Evolutionary conservation across 1,140 invertebrate genomes (phyloP).

Genomic region (Stenopsyche tienmushanensis): DNA sequence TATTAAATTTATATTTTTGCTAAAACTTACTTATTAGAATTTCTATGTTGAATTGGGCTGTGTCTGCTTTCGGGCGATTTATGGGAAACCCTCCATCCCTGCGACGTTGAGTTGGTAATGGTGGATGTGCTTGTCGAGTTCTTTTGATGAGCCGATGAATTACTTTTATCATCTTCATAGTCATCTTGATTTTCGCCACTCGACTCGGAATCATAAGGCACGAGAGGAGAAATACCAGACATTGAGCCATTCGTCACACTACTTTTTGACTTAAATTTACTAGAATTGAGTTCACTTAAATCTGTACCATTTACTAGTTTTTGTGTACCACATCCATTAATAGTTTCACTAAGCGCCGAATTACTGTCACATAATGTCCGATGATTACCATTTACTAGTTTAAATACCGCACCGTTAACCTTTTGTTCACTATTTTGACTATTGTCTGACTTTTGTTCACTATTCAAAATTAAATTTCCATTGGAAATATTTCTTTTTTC

Average conservation of each 20-base stretch:
- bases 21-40: too few species aligned
- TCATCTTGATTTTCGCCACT: constrained; percentile 41
- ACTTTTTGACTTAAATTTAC: constrained; percentile 10
- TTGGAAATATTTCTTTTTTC: too few species aligned
- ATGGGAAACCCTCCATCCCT: constrained; percentile 56
- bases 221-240: constrained; percentile 31
- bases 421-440: constrained; percentile 10
- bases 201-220: constrained; percentile 53
- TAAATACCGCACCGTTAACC: neutral
- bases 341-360: neutral
- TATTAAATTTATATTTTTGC: too few species aligned
- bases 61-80: constrained; percentile 49
- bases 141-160: constrained; percentile 29
- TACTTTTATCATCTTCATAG: constrained; percentile 44
- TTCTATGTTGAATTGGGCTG: too few species aligned
- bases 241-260: constrained; percentile 8
- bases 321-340: neutral
- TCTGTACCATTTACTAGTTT: neutral
- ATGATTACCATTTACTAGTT: constrained; percentile 6
- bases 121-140: constrained; percentile 26
- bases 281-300: constrained; percentile 16
- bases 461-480: too few species aligned
- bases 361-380: neutral
- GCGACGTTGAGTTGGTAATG: constrained; percentile 52
- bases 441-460: too few species aligned